phyloP scores from a whole-genome alignment of 2,797 vertebrate species.

The Muscicapa comitata region DNA sequence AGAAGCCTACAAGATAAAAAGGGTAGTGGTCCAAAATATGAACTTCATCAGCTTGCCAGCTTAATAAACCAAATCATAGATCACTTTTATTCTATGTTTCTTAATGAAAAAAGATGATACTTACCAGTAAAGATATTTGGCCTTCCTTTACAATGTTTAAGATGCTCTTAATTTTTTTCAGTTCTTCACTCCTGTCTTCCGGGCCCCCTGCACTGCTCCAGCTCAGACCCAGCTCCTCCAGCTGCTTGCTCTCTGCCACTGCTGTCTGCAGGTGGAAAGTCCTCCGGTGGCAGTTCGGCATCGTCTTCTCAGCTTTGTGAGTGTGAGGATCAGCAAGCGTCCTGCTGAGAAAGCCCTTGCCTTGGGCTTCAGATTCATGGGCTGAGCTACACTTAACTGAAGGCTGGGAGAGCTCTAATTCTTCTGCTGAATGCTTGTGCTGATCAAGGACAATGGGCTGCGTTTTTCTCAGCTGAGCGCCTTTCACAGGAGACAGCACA shows the following conservation, averaged over 20 bases:
- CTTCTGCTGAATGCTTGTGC: constrained; percentile 75
- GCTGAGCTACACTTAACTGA: constrained; percentile 74
- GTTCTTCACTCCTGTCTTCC: constrained; percentile 81
- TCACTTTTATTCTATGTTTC: background rate
- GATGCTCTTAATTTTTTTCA: constrained; percentile 92
- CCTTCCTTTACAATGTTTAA: constrained; percentile 95
- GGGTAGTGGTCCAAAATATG: background rate
- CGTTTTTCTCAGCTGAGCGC: constrained; percentile 85
- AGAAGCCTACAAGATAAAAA: background rate
- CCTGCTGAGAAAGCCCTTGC: constrained; percentile 81
- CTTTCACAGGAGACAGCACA: constrained; percentile 89
- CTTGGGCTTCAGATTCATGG: constrained; percentile 79
- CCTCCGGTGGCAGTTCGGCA: constrained; percentile 75
- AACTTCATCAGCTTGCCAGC: background rate
- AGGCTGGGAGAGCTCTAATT: constrained; percentile 74
- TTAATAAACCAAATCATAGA: background rate
- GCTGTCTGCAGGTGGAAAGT: constrained; percentile 75
- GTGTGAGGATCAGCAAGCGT: constrained; percentile 80
- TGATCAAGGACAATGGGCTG: constrained; percentile 84
- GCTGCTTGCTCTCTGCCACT: constrained; percentile 66
- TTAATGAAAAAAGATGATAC: constrained; percentile 31
- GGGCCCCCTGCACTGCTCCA: constrained; percentile 72
- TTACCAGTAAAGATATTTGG: constrained; percentile 90
- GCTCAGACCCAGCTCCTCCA: constrained; percentile 74
- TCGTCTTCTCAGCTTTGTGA: constrained; percentile 73